Evolutionary conservation across 92 coral and sea anemone genomes (phyloP), one percentile per base, ranked within the genome.

Genomic region (Umimayanthus kanabou): DNA sequence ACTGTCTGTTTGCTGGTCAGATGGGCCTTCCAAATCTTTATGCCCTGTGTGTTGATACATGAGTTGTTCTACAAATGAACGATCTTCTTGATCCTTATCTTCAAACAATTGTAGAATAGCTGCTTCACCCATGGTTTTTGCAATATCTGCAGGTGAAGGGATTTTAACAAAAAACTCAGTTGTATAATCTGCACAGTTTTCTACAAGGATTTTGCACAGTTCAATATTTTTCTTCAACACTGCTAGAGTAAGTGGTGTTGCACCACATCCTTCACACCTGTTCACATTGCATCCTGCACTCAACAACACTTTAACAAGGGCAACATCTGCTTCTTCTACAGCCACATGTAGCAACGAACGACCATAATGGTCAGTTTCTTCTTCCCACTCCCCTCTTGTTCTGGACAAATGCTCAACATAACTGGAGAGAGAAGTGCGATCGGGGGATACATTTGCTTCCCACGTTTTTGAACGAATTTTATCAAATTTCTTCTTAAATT

Each of bases 371-470:
- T 70, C 75, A 70, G 37, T 25, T 6, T 6, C 75, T 6, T 70
- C 16, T 10, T 70, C 75, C 75, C 16, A 70, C 30, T 70, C 81
- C 14, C 26, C 61, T 22, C 75, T 76, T 5, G 81, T 81, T 70
- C 75, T 70, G 16, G 75, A 70, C 22, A 70, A 70, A 29, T 28
- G 75, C 43, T 79, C 58, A 69, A 91, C 55, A 25, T 82, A 90
- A 39, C 69, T 87, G 23, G 82, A 78, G 39, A 90, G 61, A 77
- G 82, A 79, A 25, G 74, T 87, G 50, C 80, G 74, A 2, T 30
- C 80, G 33, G 87, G 42, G 3, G 85, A 75, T 70, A 77, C 90
- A 39, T 76, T 85, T n/a, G 89, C 64, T 49, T 78, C 65, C 85
- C 85, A 77, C 26, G 53, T 18, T 61, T 81, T 87, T 67, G 47